Percentiles rank a stretch among this genome's conserved stretches.
These are phyloP conservation scores for Orthosia gracilis DNA, from an alignment of 2,888 invertebrate species.

Conservation along the genomic window DNA sequence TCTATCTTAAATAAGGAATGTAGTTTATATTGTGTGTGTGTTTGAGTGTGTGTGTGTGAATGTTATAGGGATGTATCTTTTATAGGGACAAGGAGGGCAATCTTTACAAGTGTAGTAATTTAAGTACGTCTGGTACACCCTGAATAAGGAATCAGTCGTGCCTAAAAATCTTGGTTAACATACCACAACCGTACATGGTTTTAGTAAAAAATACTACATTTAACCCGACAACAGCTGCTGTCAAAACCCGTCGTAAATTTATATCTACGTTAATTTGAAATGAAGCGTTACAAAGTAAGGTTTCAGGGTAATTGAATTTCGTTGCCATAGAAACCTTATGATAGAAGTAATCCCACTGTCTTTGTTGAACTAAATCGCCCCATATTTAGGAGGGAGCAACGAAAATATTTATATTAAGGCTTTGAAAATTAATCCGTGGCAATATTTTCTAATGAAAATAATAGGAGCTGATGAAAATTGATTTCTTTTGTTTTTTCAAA, in stretches of 20 bases:
- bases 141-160: no score
- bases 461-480: background rate
- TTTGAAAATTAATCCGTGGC: constrained; percentile 2
- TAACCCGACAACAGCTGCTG: background rate
- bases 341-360: constrained; percentile 24
- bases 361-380: constrained; percentile 27
- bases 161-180: no score
- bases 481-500: background rate
- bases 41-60: no score
- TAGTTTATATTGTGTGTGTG: no score
- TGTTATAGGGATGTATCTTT: no score
- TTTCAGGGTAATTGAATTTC: constrained; percentile 26
- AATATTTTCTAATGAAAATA: constrained; percentile 5
- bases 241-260: background rate
- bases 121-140: no score
- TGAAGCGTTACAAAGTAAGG: constrained; percentile 10
- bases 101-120: no score
- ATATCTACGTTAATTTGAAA: constrained; percentile 11
- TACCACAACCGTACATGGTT: no score
- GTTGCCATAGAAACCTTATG: constrained; percentile 43
- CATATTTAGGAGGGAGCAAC: constrained; percentile 17
- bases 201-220: no score
- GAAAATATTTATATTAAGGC: constrained; percentile 16
- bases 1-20: no score
- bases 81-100: no score